Evolutionary conservation across 64 coral and sea anemone species (phyloP).

Genomic region (Astreopora myriophthalma): DNA sequence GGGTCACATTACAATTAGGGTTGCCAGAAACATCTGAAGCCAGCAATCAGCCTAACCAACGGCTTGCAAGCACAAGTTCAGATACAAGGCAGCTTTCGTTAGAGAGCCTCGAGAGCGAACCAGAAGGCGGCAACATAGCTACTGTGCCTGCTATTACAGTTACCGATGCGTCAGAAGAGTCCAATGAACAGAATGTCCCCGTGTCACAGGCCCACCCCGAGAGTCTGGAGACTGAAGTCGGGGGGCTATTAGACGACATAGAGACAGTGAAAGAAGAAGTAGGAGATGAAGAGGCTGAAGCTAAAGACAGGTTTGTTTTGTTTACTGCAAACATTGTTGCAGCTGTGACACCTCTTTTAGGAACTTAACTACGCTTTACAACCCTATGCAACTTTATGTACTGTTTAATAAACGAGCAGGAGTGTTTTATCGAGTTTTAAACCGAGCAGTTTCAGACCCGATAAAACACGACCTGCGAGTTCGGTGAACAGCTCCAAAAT

Average conservation of each 20-base stretch:
- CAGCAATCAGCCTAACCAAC: conserved; percentile 28
- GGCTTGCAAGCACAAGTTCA: conserved; percentile 35
- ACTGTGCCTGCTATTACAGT: conserved; percentile 82
- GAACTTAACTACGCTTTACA: no score
- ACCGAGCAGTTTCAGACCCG: no score
- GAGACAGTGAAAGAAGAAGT: background rate
- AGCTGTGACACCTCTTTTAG: no score
- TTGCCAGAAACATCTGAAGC: conserved; percentile 40
- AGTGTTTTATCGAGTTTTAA: no score
- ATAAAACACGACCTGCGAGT: no score
- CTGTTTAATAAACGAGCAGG: no score
- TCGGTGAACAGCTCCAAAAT: no score
- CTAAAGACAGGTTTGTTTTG: conserved; percentile 29
- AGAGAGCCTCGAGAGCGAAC: conserved; percentile 83
- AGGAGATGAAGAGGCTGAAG: conserved; percentile 22
- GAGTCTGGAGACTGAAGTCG: conserved; percentile 64
- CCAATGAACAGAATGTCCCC: conserved; percentile 92
- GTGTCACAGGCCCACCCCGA: conserved; percentile 56
- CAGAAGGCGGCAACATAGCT: conserved; percentile 50
- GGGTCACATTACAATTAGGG: background rate
- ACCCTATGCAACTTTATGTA: no score
- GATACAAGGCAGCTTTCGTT: conserved; percentile 68
- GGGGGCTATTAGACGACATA: background rate
- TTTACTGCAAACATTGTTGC: no score
- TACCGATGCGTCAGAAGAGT: conserved; percentile 65